These are phyloP conservation scores for Ryuthela nishihirai DNA, from an alignment of 2,888 invertebrate genomes.

Conservation along the genomic window DNA sequence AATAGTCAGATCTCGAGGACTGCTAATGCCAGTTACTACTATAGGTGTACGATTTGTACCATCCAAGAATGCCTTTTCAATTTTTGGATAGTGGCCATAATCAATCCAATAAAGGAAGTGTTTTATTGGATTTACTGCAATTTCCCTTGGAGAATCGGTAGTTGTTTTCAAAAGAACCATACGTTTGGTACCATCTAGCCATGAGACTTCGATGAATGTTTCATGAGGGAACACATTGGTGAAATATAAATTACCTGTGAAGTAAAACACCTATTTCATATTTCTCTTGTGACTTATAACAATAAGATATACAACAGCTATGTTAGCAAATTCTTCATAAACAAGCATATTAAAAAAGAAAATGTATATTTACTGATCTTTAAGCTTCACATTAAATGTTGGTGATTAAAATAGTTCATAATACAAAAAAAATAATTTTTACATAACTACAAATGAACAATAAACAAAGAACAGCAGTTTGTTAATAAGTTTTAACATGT, in stretches of 20 bases:
- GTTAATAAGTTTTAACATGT: too few species aligned
- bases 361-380: too few species aligned
- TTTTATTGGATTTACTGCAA: slow-evolving; percentile 96
- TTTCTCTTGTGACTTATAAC: too few species aligned
- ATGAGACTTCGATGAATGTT: slow-evolving; percentile 91
- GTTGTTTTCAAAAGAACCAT: slow-evolving; percentile 88
- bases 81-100: slow-evolving; percentile 91
- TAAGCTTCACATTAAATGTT: too few species aligned
- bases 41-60: slow-evolving; percentile 80
- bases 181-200: slow-evolving; percentile 84
- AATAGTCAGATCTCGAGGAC: slow-evolving; percentile 83
- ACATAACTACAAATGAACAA: too few species aligned
- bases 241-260: slow-evolving; percentile 83
- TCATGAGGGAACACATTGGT: slow-evolving; percentile 95
- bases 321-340: too few species aligned
- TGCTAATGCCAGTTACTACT: slow-evolving; percentile 84
- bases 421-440: too few species aligned
- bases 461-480: too few species aligned
- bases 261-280: not conserved
- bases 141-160: slow-evolving; percentile 84
- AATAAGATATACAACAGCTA: too few species aligned
- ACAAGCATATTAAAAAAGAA: not conserved
- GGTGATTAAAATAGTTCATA: too few species aligned
- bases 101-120: slow-evolving; percentile 93
- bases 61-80: slow-evolving; percentile 83